A percentile compares a stretch with the other conserved stretches of the same genome.
Evolutionary conservation across 2,797 vertebrate genomes (phyloP).

Genomic region (Delichon dasypus): DNA sequence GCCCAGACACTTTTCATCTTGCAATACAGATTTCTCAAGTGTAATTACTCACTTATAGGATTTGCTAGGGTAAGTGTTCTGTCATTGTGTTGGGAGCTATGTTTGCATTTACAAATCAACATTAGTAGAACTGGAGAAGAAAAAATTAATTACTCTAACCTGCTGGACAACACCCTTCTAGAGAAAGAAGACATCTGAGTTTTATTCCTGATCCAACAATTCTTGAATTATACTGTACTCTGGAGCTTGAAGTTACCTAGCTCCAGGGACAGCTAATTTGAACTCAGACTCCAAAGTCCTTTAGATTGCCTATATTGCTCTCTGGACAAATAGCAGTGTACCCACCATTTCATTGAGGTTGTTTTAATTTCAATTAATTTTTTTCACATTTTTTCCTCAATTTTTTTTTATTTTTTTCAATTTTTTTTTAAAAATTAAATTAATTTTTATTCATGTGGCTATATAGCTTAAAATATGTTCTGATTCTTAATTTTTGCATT

Average conservation of each 20-base stretch:
- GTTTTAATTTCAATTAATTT: too few relatives aligned
- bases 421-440: too few relatives aligned
- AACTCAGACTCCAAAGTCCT: neutral
- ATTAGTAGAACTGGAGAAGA: neutral
- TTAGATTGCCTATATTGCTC: neutral
- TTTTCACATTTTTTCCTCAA: neutral
- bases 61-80: neutral
- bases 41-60: neutral
- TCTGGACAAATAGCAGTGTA: neutral
- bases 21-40: neutral
- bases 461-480: neutral
- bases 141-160: neutral
- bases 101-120: neutral
- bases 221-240: neutral
- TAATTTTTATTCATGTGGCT: neutral
- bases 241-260: neutral
- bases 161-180: neutral
- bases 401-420: neutral
- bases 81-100: neutral
- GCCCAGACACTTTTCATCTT: neutral
- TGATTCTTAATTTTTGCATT: neutral
- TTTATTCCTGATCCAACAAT: neutral
- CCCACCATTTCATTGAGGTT: neutral
- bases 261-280: neutral
- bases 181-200: neutral